Evolutionary conservation across 2,113 vertebrate species (phyloP), one percentile per base, ranked within the genome.

Genomic region (Cepphus grylle): DNA sequence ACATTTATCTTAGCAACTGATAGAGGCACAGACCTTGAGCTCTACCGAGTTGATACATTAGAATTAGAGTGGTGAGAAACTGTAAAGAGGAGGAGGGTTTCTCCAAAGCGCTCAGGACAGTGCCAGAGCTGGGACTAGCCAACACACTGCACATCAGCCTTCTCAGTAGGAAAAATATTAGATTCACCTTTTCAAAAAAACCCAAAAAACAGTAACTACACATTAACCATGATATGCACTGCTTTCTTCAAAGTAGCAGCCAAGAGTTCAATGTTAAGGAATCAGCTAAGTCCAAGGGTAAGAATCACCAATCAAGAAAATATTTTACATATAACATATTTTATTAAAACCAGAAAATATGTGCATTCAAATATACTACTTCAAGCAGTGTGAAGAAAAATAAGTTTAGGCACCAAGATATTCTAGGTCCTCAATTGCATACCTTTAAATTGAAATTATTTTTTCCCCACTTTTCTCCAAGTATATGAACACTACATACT

Each of bases 181-280:
- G 72, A 12, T 40, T 58, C 15, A 36, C 11, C 26, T 81, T 53
- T 43, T 17, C 12, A 34, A 32, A 71, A 43, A 17, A 43, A 43
- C 15, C 43, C 15, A 43, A 43, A 42, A 42, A 42, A 12, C 38
- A 63, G 19, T n/a, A 71, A 30, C 30, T 10, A 58, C n/a, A 59
- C 2, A 5, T 65, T 43, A 63, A 52, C 22, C 10, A 26, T 8
- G 6, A 26, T 1, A 18, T 0, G 6, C 6, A 8, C 25, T 23
- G 5, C 19, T 53, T 56, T 20, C 50, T 66, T 73, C 53, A 40
- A 65, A 86, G 27, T 6, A 66, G 36, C 32, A 65, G 49, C 53
- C 62, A 73, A 36, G 58, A 16, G 16, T 42, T 61, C 22, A 14
- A 34, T 17, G 34, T 8, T 30, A 43, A 63, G 26, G 15, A 53